Base-by-base conservation (phyloP, 2,888 invertebrate species). In the Spodoptera picta region DNA sequence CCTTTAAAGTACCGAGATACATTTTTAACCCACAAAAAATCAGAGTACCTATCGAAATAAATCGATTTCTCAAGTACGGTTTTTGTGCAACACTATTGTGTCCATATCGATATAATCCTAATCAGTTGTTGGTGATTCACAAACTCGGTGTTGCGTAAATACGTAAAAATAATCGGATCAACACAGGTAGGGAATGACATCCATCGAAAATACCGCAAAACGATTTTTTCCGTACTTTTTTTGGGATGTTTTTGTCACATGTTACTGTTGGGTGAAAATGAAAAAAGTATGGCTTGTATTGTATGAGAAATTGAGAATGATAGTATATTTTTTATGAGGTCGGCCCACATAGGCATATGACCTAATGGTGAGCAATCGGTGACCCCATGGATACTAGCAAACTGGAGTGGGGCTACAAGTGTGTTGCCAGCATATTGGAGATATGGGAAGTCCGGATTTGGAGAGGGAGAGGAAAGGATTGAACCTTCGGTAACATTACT, bases 221-320 rank as follows among this genome's bases (percentile, higher is more conserved):
- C 6, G 49, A 54, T 57, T 65, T 61, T 52, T 61, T 47, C 48
- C 27, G 42, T 56, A 56, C n/a, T 62, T 68, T 70, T 72, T 73
- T 58, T 27, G n/a, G 19, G 4, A n/a, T 68, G 67, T 72, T 65
- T 83, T 79, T 81, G 82, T 69, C 64, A 62, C 46, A 54, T 54
- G 56, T 73, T 53, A 31, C 53, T 7, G 43, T 41, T 50, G 46
- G 24, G 48, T 43, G 14, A 47, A 51, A 43, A 11, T 27, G 51
- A 56, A 72, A 14, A 61, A 54, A 11, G 1, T 9, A 36, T 36
- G 36, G 36, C 36, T 36, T 36, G 36, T 9, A 36, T 36, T 36
- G 36, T 36, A 36, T 36, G 36, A 9, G 9, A 36, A 6, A 36
- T 36, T 36, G 36, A 36, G 36, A 36, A 36, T 36, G 36, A 36